Percentiles rank a stretch among this genome's conserved stretches.
phyloP scores from a whole-genome alignment of 2,113 vertebrate genomes.

The Choloepus hoffmanni region DNA sequence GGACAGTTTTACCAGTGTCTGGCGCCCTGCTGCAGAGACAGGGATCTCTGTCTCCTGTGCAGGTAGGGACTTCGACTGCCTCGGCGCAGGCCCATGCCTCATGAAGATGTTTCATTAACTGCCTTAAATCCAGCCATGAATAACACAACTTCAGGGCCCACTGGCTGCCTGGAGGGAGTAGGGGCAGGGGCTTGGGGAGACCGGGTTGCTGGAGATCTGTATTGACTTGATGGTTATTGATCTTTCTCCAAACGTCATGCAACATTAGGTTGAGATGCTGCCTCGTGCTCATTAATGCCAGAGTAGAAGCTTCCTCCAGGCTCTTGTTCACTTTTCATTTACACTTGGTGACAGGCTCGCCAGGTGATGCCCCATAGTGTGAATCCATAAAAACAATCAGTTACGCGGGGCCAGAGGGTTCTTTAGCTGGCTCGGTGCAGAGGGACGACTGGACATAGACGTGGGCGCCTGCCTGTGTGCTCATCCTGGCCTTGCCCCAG shows the following conservation, averaged over 20 bases:
- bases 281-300: constrained; percentile 65
- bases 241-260: constrained; percentile 74
- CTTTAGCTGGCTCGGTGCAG: neutral
- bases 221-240: constrained; percentile 30
- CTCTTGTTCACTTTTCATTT: constrained; percentile 84
- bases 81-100: neutral
- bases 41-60: neutral
- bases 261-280: constrained; percentile 72
- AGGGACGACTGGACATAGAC: neutral
- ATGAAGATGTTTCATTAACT: constrained; percentile 16
- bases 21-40: neutral
- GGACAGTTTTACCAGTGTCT: neutral
- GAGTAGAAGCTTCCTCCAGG: constrained; percentile 76
- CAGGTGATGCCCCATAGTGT: constrained; percentile 39
- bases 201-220: constrained; percentile 46
- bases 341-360: constrained; percentile 57
- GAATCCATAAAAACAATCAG: constrained; percentile 55
- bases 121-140: neutral
- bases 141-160: neutral
- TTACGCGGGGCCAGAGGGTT: neutral
- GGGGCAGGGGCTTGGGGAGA: constrained; percentile 16
- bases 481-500: neutral
- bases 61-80: rapidly evolving
- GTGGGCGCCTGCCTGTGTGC: rapidly evolving
- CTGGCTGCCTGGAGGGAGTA: neutral